Evolutionary conservation across 2,797 vertebrate species (phyloP), one percentile per base, ranked within the genome.

Genomic region (Falco naumanni): DNA sequence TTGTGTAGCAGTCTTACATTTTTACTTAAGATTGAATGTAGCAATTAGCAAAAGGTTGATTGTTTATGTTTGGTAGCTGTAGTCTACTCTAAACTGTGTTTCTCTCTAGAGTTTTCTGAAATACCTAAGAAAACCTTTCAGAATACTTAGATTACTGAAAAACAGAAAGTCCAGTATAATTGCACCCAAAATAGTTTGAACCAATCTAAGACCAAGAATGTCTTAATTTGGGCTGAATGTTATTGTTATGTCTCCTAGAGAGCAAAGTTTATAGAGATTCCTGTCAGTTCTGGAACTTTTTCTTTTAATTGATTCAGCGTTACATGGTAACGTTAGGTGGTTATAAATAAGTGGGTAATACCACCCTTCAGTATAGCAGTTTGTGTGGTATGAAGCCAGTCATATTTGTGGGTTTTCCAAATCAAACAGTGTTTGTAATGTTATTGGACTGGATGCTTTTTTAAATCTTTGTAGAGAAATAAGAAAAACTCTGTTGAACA

Each of bases 371-470:
- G 60, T 45, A 19, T 26, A 95, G 80, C 77, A 90, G 47, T 89
- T 95, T 84, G 72, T 96, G 84, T 90, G 86, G 80, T 86, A 87
- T 78, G 85, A 91, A 87, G 66, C 68, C 85, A 89, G 65, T 86
- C 89, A 82, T 78, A 87, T 70, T 80, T 95, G 65, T 89, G 70
- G 60, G 59, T 37, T 74, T 94, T 96, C 93, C 80, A 96, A 97
- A 94, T 87, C 93, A 97, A 97, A 97, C 65, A 97, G 57, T 68
- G 80, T 41, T 93, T 97, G 71, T 91, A 85, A 85, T 91, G 76
- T 87, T 96, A 43, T 79, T 88, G 76, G 53, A 64, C 69, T 88
- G 28, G 24, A 69, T 47, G 48, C 13, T 92, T 71, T 97, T 74
- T 71, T 59, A 77, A 53, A 63, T 61, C 82, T 93, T 95, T 51